Base-by-base conservation (phyloP, 2,113 vertebrate genomes). In the Myotis davidii region DNA sequence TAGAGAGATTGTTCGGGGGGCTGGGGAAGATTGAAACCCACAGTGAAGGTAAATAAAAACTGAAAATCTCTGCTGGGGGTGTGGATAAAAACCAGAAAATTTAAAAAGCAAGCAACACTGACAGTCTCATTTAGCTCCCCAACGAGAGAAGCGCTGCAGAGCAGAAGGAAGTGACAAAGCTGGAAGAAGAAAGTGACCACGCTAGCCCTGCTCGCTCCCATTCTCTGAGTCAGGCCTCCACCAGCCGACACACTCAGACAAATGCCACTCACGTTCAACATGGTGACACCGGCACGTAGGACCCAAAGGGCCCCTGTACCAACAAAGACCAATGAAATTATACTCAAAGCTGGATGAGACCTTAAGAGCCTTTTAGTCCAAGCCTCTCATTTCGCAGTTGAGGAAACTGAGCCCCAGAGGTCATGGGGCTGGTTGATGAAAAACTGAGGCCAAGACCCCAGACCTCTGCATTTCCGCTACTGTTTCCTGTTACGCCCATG, bases 1-100 rank as follows among this genome's bases (percentile, higher is more conserved):
- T 88, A 61, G 95, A 92, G 85, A 86, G 95, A 96, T 97, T 96
- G 96, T 97, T 95, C 95, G 56, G 73, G 92, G 92, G 70, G 61
- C 59, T 73, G 90, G 96, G 91, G 32, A 84, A 85, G 82, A 92
- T 84, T 92, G 94, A 88, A 95, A 94, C 94, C 96, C 83, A 45
- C 73, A 48, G 87, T 54, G 96, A 95, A 81, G 97, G 85, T 90
- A 95, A 96, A 97, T 96, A 96, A 95, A 96, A 97, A 95, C 45
- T 90, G 50, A 59, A 94, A 91, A 88, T 95, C 96, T 90, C 94
- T 70, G 88, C 69, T n/a, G 96, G 94, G 76, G 67, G 81, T 93
- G 23, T 82, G 70, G 94, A 85, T 96, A 95, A 93, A 95, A 95
- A 83, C n/a, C 3, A 93, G 85, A 89, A 96, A 78, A 82, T 20